Evolutionary conservation across 2,113 vertebrate genomes (phyloP), one percentile per base, ranked within the genome.

Genomic region (Pelobates fuscus): DNA sequence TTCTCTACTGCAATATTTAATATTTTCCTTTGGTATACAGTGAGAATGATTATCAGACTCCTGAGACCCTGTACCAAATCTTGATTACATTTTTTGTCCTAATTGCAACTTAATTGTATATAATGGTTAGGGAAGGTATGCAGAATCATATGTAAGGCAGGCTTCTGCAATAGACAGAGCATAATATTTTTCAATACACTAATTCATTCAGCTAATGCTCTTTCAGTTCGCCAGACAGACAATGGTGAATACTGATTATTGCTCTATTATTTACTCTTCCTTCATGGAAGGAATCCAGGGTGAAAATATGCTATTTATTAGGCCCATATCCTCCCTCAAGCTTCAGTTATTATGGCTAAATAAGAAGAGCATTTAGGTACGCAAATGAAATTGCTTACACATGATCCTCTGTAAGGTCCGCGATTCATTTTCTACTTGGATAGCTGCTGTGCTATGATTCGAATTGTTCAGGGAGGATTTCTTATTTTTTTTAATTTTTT

Each of bases 361-460:
- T 37, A 27, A 46, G 54, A 32, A 44, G 54, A 44, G 37, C 10
- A 46, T 67, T 46, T 6, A 24, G 61, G 43, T 41, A 6, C 21
- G 8, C 29, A 64, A 57, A 65, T 57, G 23, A 32, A 73, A 64
- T 55, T 49, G 32, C 54, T 75, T 29, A 58, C 71, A 57, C 49
- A 25, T 18, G 32, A 58, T 58, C 23, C 71, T 26, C 49, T 21
- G 32, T 20, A 57, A 46, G 63, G 37, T 43, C 41, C 63, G 2
- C 30, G 54, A 59, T 75, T 59, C 52, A 67, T 67, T 67, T 75
- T 75, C 63, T 59, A 37, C 62, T 67, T 66, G 49, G 62, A 58
- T 74, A 30, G 24, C 52, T 14, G 20, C 26, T 17, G 71, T 37
- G 60, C 46, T 43, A 32, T 23, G 7, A 54, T 26, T 65, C 63